phyloP scores from a whole-genome alignment of 2,888 invertebrate genomes.

The Magallana nippona region DNA sequence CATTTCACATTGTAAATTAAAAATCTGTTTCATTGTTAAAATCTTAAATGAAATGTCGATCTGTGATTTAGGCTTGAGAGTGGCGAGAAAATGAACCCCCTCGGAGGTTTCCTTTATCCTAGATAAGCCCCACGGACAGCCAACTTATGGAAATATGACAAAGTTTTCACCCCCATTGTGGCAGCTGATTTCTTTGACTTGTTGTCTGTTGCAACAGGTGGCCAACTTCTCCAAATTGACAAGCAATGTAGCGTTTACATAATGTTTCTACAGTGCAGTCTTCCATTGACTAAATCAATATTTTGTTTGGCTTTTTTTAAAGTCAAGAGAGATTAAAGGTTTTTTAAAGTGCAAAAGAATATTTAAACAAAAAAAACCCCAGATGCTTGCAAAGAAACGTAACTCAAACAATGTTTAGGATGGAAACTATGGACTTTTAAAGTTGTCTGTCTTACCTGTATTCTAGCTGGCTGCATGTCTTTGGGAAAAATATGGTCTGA shows the following conservation, averaged over 20 bases:
- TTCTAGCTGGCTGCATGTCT: too few species aligned
- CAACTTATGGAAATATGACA: conserved; percentile 13
- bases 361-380: too few species aligned
- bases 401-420: too few species aligned
- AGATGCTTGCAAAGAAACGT: too few species aligned
- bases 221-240: not conserved
- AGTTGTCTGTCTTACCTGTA: too few species aligned
- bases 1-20: conserved; percentile 9
- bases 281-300: not conserved
- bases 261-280: not conserved
- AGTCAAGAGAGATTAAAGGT: not conserved
- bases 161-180: not conserved
- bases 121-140: conserved; percentile 6
- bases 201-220: conserved; percentile 23
- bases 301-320: not conserved
- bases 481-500: too few species aligned
- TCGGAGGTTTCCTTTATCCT: conserved; percentile 17
- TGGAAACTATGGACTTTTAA: too few species aligned
- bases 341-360: too few species aligned
- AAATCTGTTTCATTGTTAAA: conserved; percentile 33
- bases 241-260: not conserved
- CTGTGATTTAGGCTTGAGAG: conserved; percentile 20
- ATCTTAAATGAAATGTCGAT: conserved; percentile 9
- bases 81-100: conserved; percentile 26
- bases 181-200: not conserved